Evolutionary conservation across 2,888 invertebrate genomes (phyloP).

Genomic region (Allolobophora icterica): DNA sequence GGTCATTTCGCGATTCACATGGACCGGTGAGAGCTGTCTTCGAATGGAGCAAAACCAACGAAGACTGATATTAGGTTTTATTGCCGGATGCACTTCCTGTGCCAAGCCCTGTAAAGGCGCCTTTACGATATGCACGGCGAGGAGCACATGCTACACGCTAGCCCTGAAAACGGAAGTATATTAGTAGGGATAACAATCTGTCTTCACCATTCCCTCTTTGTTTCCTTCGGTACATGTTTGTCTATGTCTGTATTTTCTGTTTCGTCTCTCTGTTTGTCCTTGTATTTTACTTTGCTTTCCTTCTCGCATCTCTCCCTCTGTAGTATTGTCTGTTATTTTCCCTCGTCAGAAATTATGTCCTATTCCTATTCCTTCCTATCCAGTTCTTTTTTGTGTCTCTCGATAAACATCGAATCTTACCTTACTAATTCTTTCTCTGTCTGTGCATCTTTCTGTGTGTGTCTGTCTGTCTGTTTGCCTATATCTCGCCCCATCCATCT

Average conservation of each 20-base stretch:
- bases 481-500: too few relatives aligned
- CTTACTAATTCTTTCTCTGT: too few relatives aligned
- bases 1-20: not conserved
- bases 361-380: too few relatives aligned
- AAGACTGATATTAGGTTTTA: constrained; percentile 17
- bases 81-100: not conserved
- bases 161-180: not conserved
- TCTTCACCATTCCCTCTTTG: not conserved
- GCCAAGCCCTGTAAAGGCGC: not conserved
- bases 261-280: not conserved
- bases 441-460: not conserved
- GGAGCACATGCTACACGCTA: not conserved
- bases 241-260: too few relatives aligned
- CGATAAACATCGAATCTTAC: too few relatives aligned
- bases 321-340: too few relatives aligned
- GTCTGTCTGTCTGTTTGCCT: not conserved
- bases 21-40: not conserved
- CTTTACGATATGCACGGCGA: not conserved
- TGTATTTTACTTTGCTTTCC: too few relatives aligned
- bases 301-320: too few relatives aligned
- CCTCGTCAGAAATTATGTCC: too few relatives aligned
- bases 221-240: too few relatives aligned
- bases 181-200: not conserved
- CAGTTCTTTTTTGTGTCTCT: too few relatives aligned
- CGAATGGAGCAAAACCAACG: not conserved